These are phyloP conservation scores for Parazoanthus atlanticus DNA, from an alignment of 92 coral and sea anemone genomes.

Conservation along the genomic window DNA sequence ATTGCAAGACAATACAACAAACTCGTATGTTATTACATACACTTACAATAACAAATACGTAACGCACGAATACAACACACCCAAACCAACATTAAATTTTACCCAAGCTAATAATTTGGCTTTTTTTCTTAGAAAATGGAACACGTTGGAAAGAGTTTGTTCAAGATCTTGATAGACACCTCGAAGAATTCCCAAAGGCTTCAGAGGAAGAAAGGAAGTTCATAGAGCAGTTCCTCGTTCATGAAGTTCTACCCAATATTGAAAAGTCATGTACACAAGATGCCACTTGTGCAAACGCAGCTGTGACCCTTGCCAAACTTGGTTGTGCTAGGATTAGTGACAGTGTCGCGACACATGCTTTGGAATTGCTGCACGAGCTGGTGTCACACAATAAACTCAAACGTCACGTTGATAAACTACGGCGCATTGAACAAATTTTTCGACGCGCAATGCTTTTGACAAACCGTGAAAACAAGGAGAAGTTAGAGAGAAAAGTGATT, in stretches of 20 bases:
- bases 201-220: background rate
- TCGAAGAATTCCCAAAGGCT: constrained; percentile 1
- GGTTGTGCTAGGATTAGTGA: constrained; percentile 14
- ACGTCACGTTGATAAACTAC: constrained; percentile 11
- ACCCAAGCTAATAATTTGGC: too few relatives aligned
- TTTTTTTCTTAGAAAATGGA: background rate
- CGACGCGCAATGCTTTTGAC: background rate
- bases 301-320: constrained; percentile 13
- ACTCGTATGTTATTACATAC: too few relatives aligned
- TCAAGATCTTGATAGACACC: background rate
- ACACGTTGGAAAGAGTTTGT: background rate
- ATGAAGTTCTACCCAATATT: constrained; percentile 10
- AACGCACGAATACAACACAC: too few relatives aligned
- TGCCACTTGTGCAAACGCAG: background rate
- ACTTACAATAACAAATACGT: too few relatives aligned
- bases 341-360: constrained; percentile 1
- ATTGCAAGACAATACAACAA: too few relatives aligned
- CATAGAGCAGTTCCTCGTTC: background rate
- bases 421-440: background rate
- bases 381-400: constrained; percentile 2
- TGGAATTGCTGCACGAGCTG: background rate
- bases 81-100: too few relatives aligned
- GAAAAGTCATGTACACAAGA: background rate
- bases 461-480: background rate
- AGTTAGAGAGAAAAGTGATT: background rate